Base-by-base conservation (phyloP, 2,888 invertebrate species). In the Eupithecia subumbrata region DNA sequence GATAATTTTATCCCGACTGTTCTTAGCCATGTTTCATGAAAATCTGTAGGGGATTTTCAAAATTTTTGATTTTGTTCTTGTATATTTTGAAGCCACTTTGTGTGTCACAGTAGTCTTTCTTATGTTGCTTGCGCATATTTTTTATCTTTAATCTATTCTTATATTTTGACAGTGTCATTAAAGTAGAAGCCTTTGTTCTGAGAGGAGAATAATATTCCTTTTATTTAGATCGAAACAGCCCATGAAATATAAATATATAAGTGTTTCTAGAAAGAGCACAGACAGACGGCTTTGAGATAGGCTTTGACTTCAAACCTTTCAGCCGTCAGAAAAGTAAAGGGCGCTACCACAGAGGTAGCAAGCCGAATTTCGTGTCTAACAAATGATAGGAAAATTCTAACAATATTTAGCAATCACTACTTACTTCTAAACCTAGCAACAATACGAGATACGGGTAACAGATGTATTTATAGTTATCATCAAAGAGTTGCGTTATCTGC, bases 361-460 rank as follows among this genome's bases (percentile, higher is more conserved):
- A 78, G 72, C 76, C 76, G 78, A 80, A 75, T 45, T 18, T 7
- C 16, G 43, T 12, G 4, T 3, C 43, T 45, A 16, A 45, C 30
- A 30, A 34, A 34, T 34, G 5, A 34, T 34, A 34, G 34, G 34
- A 34, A 34, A 34, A 34, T 30, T 30, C 43, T 1, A 11, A 43
- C n/a, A 43, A 43, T 1, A 43, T 43, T 3, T 43, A 0, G 14
- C 0, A 43, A 43, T 18, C 48, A 18, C 48, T 48, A 18, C 48
- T 48, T 48, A 18, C 18, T 48, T 16, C 45, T 5, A 16, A 48
- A 48, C 3, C 45, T 48, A 18, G 1, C 1, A 48, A 48, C 18
- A 48, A 48, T 48, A 48, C 18, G 5, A 48, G 5, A n/a, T n/a
- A n/a, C n/a, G n/a, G n/a, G n/a, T n/a, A n/a, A n/a, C n/a, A n/a